Evolutionary conservation across 2,113 vertebrate species (phyloP).

Genomic region (Hippocampus comes): DNA sequence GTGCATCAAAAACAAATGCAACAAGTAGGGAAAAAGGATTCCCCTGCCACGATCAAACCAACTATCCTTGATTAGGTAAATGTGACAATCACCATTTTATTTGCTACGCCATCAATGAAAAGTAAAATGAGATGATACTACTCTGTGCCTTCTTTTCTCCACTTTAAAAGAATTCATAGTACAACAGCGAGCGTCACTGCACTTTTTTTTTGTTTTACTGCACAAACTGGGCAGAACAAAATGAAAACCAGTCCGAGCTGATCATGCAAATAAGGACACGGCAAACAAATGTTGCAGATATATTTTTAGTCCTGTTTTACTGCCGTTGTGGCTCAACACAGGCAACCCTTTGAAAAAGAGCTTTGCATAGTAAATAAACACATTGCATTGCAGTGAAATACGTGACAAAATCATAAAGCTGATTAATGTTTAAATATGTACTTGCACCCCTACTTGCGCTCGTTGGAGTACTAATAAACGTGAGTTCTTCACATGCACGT

Average conservation of each 20-base stretch:
- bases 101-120: background rate
- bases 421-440: background rate
- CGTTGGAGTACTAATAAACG: background rate
- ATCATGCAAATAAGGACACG: background rate
- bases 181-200: background rate
- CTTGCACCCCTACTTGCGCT: background rate
- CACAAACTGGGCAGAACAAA: conserved; percentile 7
- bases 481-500: background rate
- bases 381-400: background rate
- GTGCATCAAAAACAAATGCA: background rate
- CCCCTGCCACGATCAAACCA: background rate
- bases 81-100: background rate
- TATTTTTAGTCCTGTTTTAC: background rate
- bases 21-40: too few species aligned
- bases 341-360: background rate
- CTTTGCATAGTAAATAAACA: background rate
- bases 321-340: background rate
- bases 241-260: conserved; percentile 7
- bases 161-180: background rate
- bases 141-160: background rate
- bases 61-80: background rate
- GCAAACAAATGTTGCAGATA: background rate
- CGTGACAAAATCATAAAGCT: background rate
- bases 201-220: background rate
- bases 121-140: background rate